Percentiles rank a stretch among this genome's conserved stretches.
Evolutionary conservation across 2,797 vertebrate genomes (phyloP).

Genomic region (Bovichtus variegatus): DNA sequence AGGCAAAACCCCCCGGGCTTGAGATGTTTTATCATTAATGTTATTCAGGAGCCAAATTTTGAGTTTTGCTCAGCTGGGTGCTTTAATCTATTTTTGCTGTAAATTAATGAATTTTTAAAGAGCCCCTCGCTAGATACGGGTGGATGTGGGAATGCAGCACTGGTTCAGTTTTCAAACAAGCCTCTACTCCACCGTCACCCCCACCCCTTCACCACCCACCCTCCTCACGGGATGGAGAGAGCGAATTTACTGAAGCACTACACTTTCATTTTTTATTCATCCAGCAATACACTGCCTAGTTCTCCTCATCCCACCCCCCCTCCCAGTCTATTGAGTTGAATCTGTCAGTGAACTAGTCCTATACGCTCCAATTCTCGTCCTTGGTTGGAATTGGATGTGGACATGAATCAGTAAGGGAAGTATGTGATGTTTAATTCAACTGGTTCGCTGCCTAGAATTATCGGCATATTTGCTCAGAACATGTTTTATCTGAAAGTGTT

Average conservation of each 20-base stretch:
- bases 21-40: slow-evolving; percentile 87
- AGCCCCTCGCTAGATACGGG: slow-evolving; percentile 81
- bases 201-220: slow-evolving; percentile 56
- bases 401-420: slow-evolving; percentile 57
- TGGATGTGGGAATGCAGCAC: slow-evolving; percentile 83
- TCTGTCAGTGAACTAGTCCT: slow-evolving; percentile 64
- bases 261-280: slow-evolving; percentile 87
- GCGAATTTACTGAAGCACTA: slow-evolving; percentile 80
- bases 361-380: slow-evolving; percentile 45
- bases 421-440: slow-evolving; percentile 69
- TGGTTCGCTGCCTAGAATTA: slow-evolving; percentile 49
- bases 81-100: slow-evolving; percentile 90
- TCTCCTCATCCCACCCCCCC: slow-evolving; percentile 63
- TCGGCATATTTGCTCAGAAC: slow-evolving; percentile 50
- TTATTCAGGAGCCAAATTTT: slow-evolving; percentile 88
- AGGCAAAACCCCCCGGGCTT: slow-evolving; percentile 74
- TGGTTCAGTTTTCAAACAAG: slow-evolving; percentile 81
- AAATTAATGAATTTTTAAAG: slow-evolving; percentile 92
- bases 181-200: slow-evolving; percentile 56
- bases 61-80: slow-evolving; percentile 88
- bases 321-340: slow-evolving; percentile 65
- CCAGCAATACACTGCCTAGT: slow-evolving; percentile 77
- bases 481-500: slow-evolving; percentile 58
- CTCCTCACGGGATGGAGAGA: slow-evolving; percentile 78
- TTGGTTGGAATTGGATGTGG: slow-evolving; percentile 44